Base-by-base conservation (phyloP, 2,113 vertebrate genomes). In the Dascyllus trimaculatus region DNA sequence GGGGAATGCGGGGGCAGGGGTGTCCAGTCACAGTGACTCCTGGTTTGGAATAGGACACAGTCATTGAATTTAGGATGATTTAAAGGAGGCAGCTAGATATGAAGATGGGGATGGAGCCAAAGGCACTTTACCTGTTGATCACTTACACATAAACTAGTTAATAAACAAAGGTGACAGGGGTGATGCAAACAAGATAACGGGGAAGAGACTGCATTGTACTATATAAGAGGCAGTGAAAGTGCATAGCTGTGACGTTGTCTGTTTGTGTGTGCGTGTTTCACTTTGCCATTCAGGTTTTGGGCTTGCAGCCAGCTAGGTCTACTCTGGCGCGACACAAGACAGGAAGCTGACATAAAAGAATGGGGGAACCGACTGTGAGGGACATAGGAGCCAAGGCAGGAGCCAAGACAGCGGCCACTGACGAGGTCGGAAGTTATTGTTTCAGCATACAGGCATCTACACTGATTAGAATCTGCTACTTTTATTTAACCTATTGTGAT, bases 291-390 rank as follows among this genome's bases (percentile, higher is more conserved):
- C 68, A 80, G 69, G 67, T 43, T 91, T 89, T 90, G 83, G 93
- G 93, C 93, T 54, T 4, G 13, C 46, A 48, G 90, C 93, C 92
- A 95, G 84, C 63, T 4, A 73, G 70, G 85, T 83, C 85, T 91
- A 63, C 84, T 89, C 88, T 94, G 95, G 93, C 93, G 91, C 92
- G 94, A 92, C 93, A 92, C 88, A 86, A 92, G 92, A 95, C 94
- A 94, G 95, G 95, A 95, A 94, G 84, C 85, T 90, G 82, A 91
- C 86, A 93, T 87, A 88, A 93, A 94, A 95, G 94, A 95, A 94
- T 91, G 61, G 77, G 77, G 77, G 86, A 88, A 87, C 85, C 11
- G 76, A 73, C 71, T 58, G 62, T 29, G 78, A 86, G 73, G 57
- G 68, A 87, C 84, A 17, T 78, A 75, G 92, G 91, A 93, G 89